Base-by-base conservation (phyloP, 2,888 invertebrate genomes). In the Plutella xylostella region DNA sequence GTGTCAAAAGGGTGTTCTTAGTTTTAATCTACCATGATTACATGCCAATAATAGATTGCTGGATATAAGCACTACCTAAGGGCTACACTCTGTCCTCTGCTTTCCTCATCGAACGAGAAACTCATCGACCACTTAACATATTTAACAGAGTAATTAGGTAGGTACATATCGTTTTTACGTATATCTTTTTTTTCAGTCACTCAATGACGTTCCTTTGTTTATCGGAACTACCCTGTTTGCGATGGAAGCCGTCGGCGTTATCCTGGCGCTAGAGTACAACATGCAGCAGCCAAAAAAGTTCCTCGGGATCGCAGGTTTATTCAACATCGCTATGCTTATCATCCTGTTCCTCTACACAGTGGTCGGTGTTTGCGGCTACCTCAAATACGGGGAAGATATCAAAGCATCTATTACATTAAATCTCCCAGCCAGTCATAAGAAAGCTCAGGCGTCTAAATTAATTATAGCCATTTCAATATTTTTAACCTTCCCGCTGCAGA, bases 211-310 rank as follows among this genome's bases (percentile, higher is more conserved):
- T 53, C 93, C 96, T 0, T 72, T 96, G 18, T 96, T 91, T 63
- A 91, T 96, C 59, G 96, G 96, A 1, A 94, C 93, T 0, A 94
- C 93, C 0, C 79, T 97, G 44, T 97, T 94, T 69, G 92, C 96
- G 0, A 85, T 96, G 56, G 96, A 91, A 70, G 91, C 91, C 9
- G 90, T 91, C 22, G 91, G 91, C 30, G 89, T 91, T 72, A 90
- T 96, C 18, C 85, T 97, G 67, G 96, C 97, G 0, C 70, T 98
- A 53, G 96, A 97, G 71, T 96, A 96, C 68, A 93, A 94, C 65
- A 96, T 98, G 96, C 91, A 91, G 60, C 83, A 89, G 0, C 96
- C 96, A 0, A 87, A 88, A 55, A 82, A 87, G 15, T 96, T 97
- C 72, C 88, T 89, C 0, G 91, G 91, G 0, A 63, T 82, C 2